Conservation (phyloP, 2,113 vertebrate species). For the Silurus meridionalis region DNA sequence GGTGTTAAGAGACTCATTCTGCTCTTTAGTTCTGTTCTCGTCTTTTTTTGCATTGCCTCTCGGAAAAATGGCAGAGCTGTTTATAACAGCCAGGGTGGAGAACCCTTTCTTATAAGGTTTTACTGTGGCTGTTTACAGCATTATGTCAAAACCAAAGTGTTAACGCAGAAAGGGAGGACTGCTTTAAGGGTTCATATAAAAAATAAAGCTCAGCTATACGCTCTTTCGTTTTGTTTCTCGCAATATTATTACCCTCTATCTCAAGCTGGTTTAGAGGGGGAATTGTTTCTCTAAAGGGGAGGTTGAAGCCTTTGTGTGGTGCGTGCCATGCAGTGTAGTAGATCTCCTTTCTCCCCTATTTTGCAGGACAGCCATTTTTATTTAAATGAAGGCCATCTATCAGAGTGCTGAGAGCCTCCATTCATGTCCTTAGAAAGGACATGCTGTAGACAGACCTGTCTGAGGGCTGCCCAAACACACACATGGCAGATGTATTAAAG, state of each 20-base stretch:
- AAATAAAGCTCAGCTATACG: constrained; percentile 47
- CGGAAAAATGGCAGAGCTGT: constrained; percentile 32
- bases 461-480: constrained; percentile 68
- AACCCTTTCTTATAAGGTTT: constrained; percentile 34
- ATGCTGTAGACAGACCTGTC: constrained; percentile 70
- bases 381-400: constrained; percentile 82
- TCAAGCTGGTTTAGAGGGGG: constrained; percentile 70
- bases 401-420: constrained; percentile 67
- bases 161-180: constrained; percentile 27
- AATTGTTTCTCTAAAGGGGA: constrained; percentile 53
- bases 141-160: constrained; percentile 36
- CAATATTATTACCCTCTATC: constrained; percentile 60
- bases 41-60: constrained; percentile 2
- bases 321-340: constrained; percentile 60
- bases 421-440: constrained; percentile 74
- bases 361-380: constrained; percentile 73
- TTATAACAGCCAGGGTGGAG: constrained; percentile 23
- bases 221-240: constrained; percentile 43
- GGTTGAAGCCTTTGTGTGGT: constrained; percentile 50
- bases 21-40: constrained; percentile 12
- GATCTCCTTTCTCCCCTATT: constrained; percentile 72
- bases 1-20: background rate
- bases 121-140: constrained; percentile 49
- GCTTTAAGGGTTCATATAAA: constrained; percentile 51
- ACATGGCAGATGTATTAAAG: constrained; percentile 81